Base-by-base conservation (phyloP, 2,888 invertebrate species). In the Anarsia innoxiella region DNA sequence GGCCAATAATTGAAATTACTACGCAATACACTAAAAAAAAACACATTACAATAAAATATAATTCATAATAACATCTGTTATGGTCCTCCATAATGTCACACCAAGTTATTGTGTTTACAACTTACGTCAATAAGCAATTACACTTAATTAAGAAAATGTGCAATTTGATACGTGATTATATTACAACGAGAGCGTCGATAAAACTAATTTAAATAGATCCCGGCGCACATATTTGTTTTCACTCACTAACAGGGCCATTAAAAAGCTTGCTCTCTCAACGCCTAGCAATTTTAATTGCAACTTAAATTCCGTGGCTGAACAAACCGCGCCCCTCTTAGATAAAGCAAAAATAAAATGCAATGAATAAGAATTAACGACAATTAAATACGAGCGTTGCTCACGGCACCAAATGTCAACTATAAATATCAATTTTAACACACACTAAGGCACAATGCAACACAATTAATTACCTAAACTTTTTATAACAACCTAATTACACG, bases 391-490 rank as follows among this genome's bases (percentile, higher is more conserved):
- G 51, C 51, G 45, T 46, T 37, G 58, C 61, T 64, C 64, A 64
- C 65, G 61, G 63, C 69, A 73, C 57, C 62, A 65, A 70, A 76
- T 75, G 71, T 74, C 72, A 72, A 70, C 67, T 67, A 74, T 80
- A 75, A 79, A 79, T 79, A 75, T 77, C 62, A 74, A 72, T 73
- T 72, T n/a, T 71, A 69, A 69, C 64, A 50, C 60, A 61, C 59
- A 66, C 66, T 36, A 60, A 53, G 49, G 53, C 58, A 52, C 60
- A 64, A 64, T 59, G 64, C 57, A 60, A 54, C 54, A 66, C 67
- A 72, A 80, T 79, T 80, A 78, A 82, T 80, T 75, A 75, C 64
- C 62, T 68, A 70, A 68, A 71, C 55, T 74, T 78, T 79, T 78
- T 70, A 70, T 71, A 71, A 66, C 60, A 52, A 48, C 45, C 72